Base-by-base conservation (phyloP, 2,113 vertebrate species). In the Sylvia atricapilla region DNA sequence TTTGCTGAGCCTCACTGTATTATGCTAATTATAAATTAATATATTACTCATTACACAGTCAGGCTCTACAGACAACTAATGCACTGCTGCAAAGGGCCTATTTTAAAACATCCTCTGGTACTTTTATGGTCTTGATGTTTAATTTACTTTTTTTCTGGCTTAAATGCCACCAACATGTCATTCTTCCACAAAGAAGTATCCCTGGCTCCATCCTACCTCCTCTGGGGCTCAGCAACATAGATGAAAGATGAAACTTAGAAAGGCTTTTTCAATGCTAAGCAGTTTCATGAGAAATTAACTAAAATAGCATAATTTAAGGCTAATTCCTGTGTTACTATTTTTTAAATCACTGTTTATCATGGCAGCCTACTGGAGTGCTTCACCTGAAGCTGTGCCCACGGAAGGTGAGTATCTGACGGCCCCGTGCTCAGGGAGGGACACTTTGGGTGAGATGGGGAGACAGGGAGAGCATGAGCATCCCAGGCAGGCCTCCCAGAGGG, bases 21-120 rank as follows among this genome's bases (percentile, higher is more conserved):
- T 90, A 90, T 83, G 89, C 95, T 97, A 97, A 97, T 97, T 97
- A 97, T 96, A 97, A 96, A 97, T 97, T 96, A 97, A 97, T 97
- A 94, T 95, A 97, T 97, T 97, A 92, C 96, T 97, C 96, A 94
- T 97, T 97, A 96, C 90, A 72, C 55, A 82, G 90, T 84, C 80
- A 97, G 93, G 92, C 90, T 94, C 87, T 88, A 63, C 87, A 91
- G 84, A 46, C 96, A 86, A 93, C 93, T 95, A 95, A 94, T 97
- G 91, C 77, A 72, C 92, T 95, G 73, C 95, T 94, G 90, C 79
- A 94, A 89, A 80, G 84, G 92, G 81, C 62, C 73, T 46, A 37
- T 82, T 96, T 97, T 84, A 82, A 92, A 95, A 25, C 95, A 91
- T 95, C 62, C 90, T 95, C 89, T 64, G 66, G 43, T 94, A 59